Base-by-base conservation (phyloP, 2,113 vertebrate species). In the Colistium nudipinnis region DNA sequence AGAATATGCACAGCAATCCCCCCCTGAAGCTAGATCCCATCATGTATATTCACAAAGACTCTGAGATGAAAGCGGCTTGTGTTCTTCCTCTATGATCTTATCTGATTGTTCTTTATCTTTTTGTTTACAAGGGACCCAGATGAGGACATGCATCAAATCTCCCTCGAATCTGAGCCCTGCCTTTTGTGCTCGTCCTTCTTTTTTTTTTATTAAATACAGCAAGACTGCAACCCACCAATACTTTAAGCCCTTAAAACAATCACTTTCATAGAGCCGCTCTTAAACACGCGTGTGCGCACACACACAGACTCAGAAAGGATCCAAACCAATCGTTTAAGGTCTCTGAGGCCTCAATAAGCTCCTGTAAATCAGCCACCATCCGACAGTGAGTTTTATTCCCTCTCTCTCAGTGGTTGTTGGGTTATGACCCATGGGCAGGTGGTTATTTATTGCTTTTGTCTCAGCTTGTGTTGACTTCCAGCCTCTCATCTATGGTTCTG, bases 371-470 rank as follows among this genome's bases (percentile, higher is more conserved):
- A 91, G 86, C 79, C 76, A 51, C 83, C 76, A 81, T 81, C 76
- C 74, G 62, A 66, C 79, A 72, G 67, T 62, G 72, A 74, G 72
- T 87, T 90, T 86, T 87, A 87, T 87, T 81, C 73, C 63, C 76
- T 38, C 74, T 76, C 81, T 76, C 80, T 78, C 78, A 47, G 53
- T 87, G 78, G 77, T 80, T 84, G 81, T 79, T 82, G 83, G 87
- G 84, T 88, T 89, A 81, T 84, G 88, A 88, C 86, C 90, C 66
- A 33, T 57, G 81, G 83, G 82, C 78, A 80, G 69, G 41, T 74
- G 82, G 77, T 87, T 89, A 89, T 92, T 91, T 91, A 90, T 91
- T 86, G 85, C 86, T 81, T 85, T 79, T 83, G 87, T 87, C 82
- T 82, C 77, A 76, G 74, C 76, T 71, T 54, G 81, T 79, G 81